These are phyloP conservation scores for Pholis gunnellus DNA, from an alignment of 2,113 vertebrate species.

Conservation along the genomic window DNA sequence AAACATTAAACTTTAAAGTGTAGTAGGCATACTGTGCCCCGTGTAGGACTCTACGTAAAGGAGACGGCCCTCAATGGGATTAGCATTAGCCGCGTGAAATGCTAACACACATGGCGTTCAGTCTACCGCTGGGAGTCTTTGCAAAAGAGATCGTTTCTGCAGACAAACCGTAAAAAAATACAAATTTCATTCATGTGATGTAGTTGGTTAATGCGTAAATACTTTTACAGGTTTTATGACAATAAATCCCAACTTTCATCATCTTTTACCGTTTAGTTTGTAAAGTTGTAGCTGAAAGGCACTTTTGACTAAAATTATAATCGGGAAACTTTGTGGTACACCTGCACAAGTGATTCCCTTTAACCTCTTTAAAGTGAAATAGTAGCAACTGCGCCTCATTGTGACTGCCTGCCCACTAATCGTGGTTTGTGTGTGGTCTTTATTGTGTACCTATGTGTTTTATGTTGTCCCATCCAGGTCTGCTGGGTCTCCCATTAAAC, in stretches of 20 bases:
- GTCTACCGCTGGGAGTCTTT: neutral
- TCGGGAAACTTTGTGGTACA: neutral
- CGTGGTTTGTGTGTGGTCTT: neutral
- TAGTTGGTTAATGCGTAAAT: neutral
- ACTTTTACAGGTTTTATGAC: too few species aligned
- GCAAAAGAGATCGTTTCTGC: neutral
- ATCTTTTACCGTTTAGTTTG: too few species aligned
- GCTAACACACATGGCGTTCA: too few species aligned
- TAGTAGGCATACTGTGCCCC: too few species aligned
- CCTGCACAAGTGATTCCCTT: too few species aligned
- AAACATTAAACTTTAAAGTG: neutral
- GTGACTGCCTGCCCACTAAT: neutral
- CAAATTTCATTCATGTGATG: neutral
- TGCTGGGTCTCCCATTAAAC: rapidly evolving
- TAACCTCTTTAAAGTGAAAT: neutral
- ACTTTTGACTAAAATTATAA: neutral
- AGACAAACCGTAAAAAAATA: too few species aligned
- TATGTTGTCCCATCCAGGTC: neutral
- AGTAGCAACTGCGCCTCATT: neutral
- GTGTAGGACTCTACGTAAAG: too few species aligned
- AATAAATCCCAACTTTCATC: too few species aligned
- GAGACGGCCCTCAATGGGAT: too few species aligned
- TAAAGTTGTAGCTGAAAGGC: neutral
- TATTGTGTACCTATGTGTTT: neutral
- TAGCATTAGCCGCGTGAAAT: too few species aligned